These are phyloP conservation scores for Galemys pyrenaicus DNA, from an alignment of 2,113 vertebrate species.

Conservation along the genomic window DNA sequence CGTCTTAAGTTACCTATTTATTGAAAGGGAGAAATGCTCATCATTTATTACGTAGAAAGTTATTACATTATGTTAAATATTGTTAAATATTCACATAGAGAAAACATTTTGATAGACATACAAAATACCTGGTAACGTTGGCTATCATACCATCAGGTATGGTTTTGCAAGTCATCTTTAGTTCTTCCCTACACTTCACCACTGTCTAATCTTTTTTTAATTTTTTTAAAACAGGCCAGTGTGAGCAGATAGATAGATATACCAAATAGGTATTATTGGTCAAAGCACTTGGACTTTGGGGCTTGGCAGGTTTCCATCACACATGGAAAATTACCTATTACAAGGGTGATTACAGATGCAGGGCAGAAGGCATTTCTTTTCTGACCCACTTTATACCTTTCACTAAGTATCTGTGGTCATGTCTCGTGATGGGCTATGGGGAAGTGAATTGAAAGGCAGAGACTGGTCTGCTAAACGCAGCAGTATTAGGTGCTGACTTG, in stretches of 20 bases:
- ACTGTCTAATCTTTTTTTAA: neutral
- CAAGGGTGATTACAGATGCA: neutral
- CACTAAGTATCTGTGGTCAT: neutral
- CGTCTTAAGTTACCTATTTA: neutral
- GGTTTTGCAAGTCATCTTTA: neutral
- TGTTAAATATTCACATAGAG: neutral
- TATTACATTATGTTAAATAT: neutral
- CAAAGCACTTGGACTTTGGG: neutral
- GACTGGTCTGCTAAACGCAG: neutral
- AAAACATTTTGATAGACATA: neutral
- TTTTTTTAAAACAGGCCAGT: neutral
- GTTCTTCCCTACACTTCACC: conserved; percentile 6
- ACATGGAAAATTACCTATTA: neutral
- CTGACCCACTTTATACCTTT: neutral
- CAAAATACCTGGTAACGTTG: neutral
- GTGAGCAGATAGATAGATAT: too few relatives aligned
- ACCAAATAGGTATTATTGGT: neutral
- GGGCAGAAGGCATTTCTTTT: neutral
- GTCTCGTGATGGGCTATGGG: neutral
- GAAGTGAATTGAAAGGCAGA: neutral
- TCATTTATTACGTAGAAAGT: neutral
- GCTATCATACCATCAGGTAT: neutral
- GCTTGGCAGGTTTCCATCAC: neutral
- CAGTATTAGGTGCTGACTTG: neutral
- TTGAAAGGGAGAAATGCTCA: neutral